phyloP scores from a whole-genome alignment of 2,797 vertebrate species.

The Pangasius djambal region DNA sequence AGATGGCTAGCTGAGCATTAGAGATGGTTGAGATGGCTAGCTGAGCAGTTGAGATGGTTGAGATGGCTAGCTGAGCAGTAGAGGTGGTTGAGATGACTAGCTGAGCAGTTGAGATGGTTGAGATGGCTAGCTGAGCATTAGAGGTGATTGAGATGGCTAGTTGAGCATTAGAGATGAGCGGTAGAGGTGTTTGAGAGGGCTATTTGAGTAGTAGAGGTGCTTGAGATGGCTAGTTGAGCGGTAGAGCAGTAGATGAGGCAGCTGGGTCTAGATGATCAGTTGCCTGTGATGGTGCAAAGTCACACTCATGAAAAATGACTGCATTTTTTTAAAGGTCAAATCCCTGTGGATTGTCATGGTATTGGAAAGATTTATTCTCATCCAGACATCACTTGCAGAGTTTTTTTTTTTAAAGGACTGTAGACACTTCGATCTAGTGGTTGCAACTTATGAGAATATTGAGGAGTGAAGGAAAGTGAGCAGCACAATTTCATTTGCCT shows the following conservation, averaged over 20 bases:
- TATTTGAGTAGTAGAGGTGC: too few relatives aligned
- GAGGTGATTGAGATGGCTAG: too few relatives aligned
- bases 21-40: not conserved
- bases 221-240: too few relatives aligned
- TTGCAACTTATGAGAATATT: not conserved
- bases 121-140: too few relatives aligned
- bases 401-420: not conserved
- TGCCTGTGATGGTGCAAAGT: not conserved
- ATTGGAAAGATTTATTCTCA: not conserved
- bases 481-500: not conserved
- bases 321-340: too few relatives aligned
- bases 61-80: too few relatives aligned
- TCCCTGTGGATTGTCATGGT: not conserved
- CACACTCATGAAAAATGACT: not conserved
- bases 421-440: not conserved
- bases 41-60: not conserved
- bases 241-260: not conserved
- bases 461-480: not conserved
- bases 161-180: too few relatives aligned
- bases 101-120: too few relatives aligned
- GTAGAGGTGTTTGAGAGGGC: too few relatives aligned
- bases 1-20: too few relatives aligned
- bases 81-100: too few relatives aligned
- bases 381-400: not conserved
- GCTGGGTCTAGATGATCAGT: not conserved